Base-by-base conservation (phyloP, 2,888 invertebrate species). In the Atherix ibis region DNA sequence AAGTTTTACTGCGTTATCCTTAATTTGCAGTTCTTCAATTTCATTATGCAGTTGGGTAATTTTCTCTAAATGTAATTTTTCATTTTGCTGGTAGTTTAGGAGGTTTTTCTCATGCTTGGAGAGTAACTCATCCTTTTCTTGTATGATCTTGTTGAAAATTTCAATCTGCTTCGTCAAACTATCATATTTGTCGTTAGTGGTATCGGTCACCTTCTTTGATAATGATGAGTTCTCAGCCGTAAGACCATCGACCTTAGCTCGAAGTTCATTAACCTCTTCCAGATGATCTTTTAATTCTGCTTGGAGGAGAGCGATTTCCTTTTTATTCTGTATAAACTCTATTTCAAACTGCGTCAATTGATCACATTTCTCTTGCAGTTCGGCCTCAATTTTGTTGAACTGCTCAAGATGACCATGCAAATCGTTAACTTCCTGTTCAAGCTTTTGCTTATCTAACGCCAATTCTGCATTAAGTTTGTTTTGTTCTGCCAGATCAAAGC, bases 401-500 rank as follows among this genome's bases (percentile, higher is more conserved):
- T 42, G 26, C 35, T 41, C 8, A 22, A 38, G 35, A 34, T 49
- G 38, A 25, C 40, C 40, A 17, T 44, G 41, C 1, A 47, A 37
- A 9, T 34, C 25, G 4, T 9, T 8, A 37, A 44, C 16, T 31
- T 36, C 26, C 27, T 34, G 4, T 31, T 37, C 26, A 39, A 39
- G 17, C 5, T 26, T 10, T 22, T 27, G 16, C 34, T 19, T 44
- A 31, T 34, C 25, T 6, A 6, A 13, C 3, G 41, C 37, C 15
- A 46, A 43, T 28, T 44, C 36, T 31, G 63, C 58, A 1, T 66
- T 37, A 45, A 65, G 63, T 13, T 55, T 62, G 1, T 58, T 58
- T 53, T 65, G 66, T 36, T 59, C 57, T 38, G 62, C 58, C n/a
- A 68, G 55, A 18, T 67, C 64, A 18, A 62, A 51, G 48, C 70